phyloP scores from a whole-genome alignment of 2,113 vertebrate genomes.

The Cyanoramphus novaezelandiae region DNA sequence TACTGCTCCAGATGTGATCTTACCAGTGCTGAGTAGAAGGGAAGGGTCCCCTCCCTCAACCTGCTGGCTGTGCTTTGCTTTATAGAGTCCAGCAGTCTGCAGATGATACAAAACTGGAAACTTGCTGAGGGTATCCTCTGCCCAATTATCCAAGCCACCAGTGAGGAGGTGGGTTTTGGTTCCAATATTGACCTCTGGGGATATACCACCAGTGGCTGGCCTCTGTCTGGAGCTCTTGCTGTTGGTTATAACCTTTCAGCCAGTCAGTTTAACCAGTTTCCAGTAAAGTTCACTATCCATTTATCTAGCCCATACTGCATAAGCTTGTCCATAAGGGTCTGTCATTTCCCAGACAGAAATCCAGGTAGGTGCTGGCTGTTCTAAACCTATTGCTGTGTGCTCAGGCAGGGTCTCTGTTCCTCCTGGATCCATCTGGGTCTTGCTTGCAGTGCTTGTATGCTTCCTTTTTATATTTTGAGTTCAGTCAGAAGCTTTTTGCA shows the following conservation, averaged over 20 bases:
- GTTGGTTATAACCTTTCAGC: not conserved
- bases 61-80: not conserved
- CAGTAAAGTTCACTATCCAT: not conserved
- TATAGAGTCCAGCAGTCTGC: not conserved
- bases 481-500: not conserved
- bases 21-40: not conserved
- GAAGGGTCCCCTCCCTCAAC: not conserved
- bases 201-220: not conserved
- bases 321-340: not conserved
- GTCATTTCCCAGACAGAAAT: not conserved
- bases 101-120: not conserved
- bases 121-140: not conserved
- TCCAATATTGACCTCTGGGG: not conserved
- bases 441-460: not conserved
- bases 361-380: not conserved
- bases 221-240: not conserved
- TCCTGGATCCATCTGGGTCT: not conserved
- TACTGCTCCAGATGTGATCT: not conserved
- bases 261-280: not conserved
- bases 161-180: not conserved
- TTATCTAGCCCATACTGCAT: not conserved
- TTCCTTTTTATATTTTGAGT: not conserved
- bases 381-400: accelerated
- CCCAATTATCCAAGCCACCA: not conserved
- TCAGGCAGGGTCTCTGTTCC: not conserved